phyloP scores from a whole-genome alignment of 2,888 invertebrate species.

The Metopia argyrocephala region DNA sequence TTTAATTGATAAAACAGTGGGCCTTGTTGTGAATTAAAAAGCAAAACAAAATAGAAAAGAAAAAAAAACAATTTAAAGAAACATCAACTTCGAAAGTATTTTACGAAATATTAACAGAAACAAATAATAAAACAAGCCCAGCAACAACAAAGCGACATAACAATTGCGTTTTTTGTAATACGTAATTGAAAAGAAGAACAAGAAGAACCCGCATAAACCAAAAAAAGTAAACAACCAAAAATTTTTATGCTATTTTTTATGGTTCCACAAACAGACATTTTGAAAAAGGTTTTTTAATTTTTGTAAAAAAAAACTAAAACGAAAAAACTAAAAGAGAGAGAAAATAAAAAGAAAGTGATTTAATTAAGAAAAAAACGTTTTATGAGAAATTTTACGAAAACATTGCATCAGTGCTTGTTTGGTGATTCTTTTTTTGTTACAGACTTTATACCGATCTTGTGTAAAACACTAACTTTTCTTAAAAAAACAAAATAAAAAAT shows the following conservation, averaged over 20 bases:
- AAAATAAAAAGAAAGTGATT: too few species aligned
- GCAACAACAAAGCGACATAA: slow-evolving; percentile 23
- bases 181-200: not conserved
- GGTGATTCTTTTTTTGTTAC: too few species aligned
- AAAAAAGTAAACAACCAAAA: not conserved
- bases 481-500: not conserved
- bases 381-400: too few species aligned
- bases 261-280: not conserved
- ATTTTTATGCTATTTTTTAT: not conserved
- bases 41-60: slow-evolving; percentile 30
- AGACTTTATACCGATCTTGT: too few species aligned
- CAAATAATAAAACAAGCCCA: not conserved
- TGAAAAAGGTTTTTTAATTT: not conserved
- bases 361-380: too few species aligned
- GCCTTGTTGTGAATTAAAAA: slow-evolving; percentile 28
- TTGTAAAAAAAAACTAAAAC: not conserved
- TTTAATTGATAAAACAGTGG: slow-evolving; percentile 33
- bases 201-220: slow-evolving; percentile 30
- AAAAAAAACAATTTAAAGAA: not conserved
- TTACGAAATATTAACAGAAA: slow-evolving; percentile 16
- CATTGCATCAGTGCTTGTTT: too few species aligned
- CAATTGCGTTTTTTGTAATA: slow-evolving; percentile 10
- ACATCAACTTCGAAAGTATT: slow-evolving; percentile 19
- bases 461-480: too few species aligned
- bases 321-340: too few species aligned